A percentile compares a stretch with the other conserved stretches of the same genome.
These are phyloP conservation scores for Forbesichthys agassizii DNA, from an alignment of 2,113 vertebrate genomes.

Conservation along the genomic window DNA sequence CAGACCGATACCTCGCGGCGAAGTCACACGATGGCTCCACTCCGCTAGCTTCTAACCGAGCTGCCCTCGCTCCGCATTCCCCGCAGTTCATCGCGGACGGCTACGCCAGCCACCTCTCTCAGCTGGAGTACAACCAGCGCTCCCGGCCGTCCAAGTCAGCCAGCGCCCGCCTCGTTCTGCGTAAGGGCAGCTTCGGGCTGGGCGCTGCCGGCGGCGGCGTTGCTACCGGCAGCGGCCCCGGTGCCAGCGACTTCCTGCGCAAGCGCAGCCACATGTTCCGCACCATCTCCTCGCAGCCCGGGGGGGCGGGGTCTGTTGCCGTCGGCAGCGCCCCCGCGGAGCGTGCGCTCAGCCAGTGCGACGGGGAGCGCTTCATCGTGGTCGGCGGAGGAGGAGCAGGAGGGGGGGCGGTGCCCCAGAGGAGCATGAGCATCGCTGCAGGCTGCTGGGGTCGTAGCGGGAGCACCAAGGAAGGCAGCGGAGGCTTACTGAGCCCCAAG, in stretches of 20 bases:
- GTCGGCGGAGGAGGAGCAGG: constrained; percentile 57
- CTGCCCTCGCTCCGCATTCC: background rate
- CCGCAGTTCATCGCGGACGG: constrained; percentile 93
- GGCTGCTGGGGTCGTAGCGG: constrained; percentile 93
- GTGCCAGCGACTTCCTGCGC: constrained; percentile 85
- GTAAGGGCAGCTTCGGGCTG: constrained; percentile 95
- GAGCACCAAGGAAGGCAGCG: constrained; percentile 77
- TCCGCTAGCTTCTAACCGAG: background rate
- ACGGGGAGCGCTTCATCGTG: constrained; percentile 71
- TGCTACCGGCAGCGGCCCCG: constrained; percentile 72
- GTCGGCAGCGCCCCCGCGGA: constrained; percentile 78
- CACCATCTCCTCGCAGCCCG: constrained; percentile 89
- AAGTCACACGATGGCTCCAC: background rate
- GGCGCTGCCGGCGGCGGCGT: constrained; percentile 78
- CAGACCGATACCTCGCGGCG: no score
- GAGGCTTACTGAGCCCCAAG: constrained; percentile 69
- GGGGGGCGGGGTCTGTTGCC: constrained; percentile 34
- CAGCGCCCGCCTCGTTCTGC: constrained; percentile 89
- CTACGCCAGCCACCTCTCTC: constrained; percentile 93
- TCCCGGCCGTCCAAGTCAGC: constrained; percentile 88
- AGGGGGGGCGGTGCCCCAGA: constrained; percentile 75
- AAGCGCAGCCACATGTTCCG: constrained; percentile 94
- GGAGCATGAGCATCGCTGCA: constrained; percentile 92
- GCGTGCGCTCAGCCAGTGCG: constrained; percentile 89
- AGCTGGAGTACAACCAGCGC: constrained; percentile 93